Evolutionary conservation across 2,113 vertebrate genomes (phyloP).

Genomic region (Lycocorax pyrrhopterus): DNA sequence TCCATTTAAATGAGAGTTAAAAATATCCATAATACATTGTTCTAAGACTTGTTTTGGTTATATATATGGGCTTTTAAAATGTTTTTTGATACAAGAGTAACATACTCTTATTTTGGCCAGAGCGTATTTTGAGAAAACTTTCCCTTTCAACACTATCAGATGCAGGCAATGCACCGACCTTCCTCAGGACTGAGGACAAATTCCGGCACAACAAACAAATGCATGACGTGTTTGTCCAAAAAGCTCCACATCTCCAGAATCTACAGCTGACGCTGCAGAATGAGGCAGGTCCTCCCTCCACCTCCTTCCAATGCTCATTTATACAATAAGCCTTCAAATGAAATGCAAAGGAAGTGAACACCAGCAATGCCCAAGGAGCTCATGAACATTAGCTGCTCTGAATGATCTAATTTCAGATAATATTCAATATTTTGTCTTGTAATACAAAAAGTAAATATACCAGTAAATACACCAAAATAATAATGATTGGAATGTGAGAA

Average conservation of each 20-base stretch:
- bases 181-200: background rate
- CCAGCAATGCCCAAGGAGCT: background rate
- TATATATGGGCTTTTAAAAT: background rate
- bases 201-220: background rate
- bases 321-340: background rate
- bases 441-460: background rate
- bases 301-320: background rate
- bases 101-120: background rate
- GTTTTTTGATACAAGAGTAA: background rate
- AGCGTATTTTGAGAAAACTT: background rate
- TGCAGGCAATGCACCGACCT: background rate
- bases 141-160: background rate
- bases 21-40: background rate
- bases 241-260: background rate
- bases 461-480: too few species aligned
- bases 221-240: background rate
- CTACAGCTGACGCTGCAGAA: background rate
- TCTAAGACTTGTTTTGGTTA: background rate
- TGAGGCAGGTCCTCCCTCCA: background rate
- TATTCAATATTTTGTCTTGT: background rate
- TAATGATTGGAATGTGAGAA: too few species aligned
- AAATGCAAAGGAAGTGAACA: background rate
- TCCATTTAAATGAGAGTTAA: background rate
- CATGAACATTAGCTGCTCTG: background rate
- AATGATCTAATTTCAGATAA: background rate